Evolutionary conservation across 2,113 vertebrate species (phyloP).

Genomic region (Python bivittatus): DNA sequence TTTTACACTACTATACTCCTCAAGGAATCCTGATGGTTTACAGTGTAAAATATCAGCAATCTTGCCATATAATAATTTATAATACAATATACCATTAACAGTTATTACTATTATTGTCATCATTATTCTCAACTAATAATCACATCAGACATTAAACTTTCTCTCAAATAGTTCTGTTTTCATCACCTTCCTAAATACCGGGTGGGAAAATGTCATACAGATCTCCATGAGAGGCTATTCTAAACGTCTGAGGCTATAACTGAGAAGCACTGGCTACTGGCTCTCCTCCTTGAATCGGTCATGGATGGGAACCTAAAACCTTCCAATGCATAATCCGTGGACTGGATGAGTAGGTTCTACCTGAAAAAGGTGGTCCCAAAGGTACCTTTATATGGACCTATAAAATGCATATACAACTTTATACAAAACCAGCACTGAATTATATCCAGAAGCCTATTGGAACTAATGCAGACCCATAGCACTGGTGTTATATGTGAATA

Average conservation of each 20-base stretch:
- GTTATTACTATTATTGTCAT: not conserved
- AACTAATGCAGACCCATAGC: not conserved
- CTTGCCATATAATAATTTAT: not conserved
- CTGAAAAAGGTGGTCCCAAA: not conserved
- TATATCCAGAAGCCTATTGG: not conserved
- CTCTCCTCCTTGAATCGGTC: not conserved
- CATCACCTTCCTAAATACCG: not conserved
- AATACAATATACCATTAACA: not conserved
- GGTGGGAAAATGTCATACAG: not conserved
- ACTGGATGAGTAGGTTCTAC: not conserved
- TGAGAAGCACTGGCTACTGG: not conserved
- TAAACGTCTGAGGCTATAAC: not conserved
- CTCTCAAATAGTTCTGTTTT: not conserved
- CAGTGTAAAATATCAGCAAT: not conserved
- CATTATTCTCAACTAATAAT: not conserved
- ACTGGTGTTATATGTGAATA: not conserved
- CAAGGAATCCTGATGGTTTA: not conserved
- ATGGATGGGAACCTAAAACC: not conserved
- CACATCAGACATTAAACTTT: not conserved
- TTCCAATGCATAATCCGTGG: not conserved
- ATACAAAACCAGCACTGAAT: not conserved
- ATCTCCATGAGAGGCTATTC: not conserved
- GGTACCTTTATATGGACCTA: not conserved
- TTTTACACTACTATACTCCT: not conserved
- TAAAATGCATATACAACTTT: too few species aligned